Base-by-base conservation (phyloP, 2,113 vertebrate species). In the Hyaena hyaena region DNA sequence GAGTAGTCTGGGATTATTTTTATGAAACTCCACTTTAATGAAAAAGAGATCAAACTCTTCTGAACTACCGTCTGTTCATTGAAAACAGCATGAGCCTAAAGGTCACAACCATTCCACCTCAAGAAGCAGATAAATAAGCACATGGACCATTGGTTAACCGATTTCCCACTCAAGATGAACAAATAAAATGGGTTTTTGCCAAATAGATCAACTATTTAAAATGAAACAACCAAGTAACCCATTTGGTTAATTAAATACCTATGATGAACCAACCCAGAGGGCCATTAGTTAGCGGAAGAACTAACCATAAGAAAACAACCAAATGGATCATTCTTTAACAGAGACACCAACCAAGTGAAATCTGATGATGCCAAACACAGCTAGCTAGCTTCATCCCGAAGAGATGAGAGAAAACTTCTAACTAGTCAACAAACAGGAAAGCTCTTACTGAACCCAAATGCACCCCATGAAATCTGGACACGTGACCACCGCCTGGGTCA, bases 381-480 rank as follows among this genome's bases (percentile, higher is more conserved):
- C 16, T 61, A 55, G 53, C 16, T 55, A 61, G 84, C 21, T 50
- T 81, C 68, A 28, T 63, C 33, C 6, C 35, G 0, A 39, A 74
- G 11, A 71, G 16, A 83, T 7, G 11, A 74, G 73, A 61, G 17
- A n/a, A 81, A 69, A 35, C 31, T 17, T 87, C 86, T 55, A 71
- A 87, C 19, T 45, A 10, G 68, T 77, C 71, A 79, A n/a, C n/a
- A 50, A 50, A 77, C 74, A 85, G 74, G 76, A 96, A 97, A 39
- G 0, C 61, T 3, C 66, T 79, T 76, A 24, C 68, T 35, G 53
- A 24, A 76, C 33, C 91, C 92, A 68, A 50, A 93, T 43, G 58
- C 26, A 35, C 71, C 61, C 21, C 4, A 15, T 33, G 58, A 83
- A 69, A 71, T 17, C 71, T 53, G n/a, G 16, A 43, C 33, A 9